A percentile compares a stretch with the other conserved stretches of the same genome.
These are phyloP conservation scores for Dicerorhinus sumatrensis DNA, from an alignment of 2,113 vertebrate genomes.

Conservation along the genomic window DNA sequence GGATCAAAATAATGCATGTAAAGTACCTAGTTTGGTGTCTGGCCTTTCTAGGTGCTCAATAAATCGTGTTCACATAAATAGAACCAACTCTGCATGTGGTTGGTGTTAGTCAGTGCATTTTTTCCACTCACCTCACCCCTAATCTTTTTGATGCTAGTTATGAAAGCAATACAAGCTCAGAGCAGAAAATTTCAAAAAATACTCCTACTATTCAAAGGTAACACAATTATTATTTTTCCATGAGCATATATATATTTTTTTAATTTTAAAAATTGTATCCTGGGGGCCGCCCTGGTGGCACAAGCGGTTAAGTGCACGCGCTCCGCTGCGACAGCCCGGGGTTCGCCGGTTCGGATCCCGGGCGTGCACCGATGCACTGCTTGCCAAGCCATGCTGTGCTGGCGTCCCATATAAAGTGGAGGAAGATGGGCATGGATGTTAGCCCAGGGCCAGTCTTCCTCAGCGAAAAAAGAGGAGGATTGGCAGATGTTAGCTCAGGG, in stretches of 20 bases:
- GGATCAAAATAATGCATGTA: conserved; percentile 42
- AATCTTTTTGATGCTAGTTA: not conserved
- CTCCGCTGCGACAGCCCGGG: no score
- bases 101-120: not conserved
- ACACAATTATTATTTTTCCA: conserved; percentile 44
- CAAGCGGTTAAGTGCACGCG: no score
- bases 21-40: not conserved
- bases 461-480: no score
- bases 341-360: no score
- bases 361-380: no score
- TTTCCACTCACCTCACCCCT: not conserved
- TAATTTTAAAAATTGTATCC: not conserved
- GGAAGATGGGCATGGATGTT: no score
- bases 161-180: not conserved
- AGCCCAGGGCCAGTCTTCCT: no score
- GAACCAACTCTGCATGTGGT: not conserved
- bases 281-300: no score
- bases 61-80: conserved; percentile 16
- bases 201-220: not conserved
- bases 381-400: no score
- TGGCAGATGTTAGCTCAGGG: no score
- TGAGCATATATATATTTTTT: not conserved
- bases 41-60: not conserved
- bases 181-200: conserved; percentile 31
- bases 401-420: no score